Evolutionary conservation across 1,140 invertebrate species (phyloP).

Genomic region (Delia radicum): DNA sequence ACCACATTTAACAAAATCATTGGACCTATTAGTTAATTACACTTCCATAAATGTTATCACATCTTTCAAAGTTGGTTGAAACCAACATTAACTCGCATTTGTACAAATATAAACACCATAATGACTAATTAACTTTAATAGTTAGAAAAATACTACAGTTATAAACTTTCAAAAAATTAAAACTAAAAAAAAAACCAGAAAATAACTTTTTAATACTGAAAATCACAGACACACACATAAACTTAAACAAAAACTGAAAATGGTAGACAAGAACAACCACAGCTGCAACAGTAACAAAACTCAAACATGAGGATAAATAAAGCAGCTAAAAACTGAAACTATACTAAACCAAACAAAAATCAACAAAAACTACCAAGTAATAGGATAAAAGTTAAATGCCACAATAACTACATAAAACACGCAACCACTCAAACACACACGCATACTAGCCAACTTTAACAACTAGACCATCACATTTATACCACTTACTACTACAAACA

Average conservation of each 20-base stretch:
- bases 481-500: too few species aligned
- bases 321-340: not conserved
- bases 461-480: not conserved
- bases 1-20: too few species aligned
- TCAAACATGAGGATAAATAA: not conserved
- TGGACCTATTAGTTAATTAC: too few species aligned
- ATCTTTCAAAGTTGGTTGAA: too few species aligned
- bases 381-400: not conserved
- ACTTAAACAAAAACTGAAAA: not conserved
- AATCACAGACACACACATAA: not conserved
- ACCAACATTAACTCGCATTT: not conserved
- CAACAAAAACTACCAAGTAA: not conserved
- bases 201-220: not conserved
- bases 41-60: too few species aligned
- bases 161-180: too few species aligned
- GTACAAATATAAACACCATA: not conserved
- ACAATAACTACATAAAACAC: not conserved
- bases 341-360: not conserved
- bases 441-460: not conserved
- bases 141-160: not conserved
- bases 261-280: not conserved
- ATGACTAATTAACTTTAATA: conserved; percentile 2
- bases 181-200: too few species aligned
- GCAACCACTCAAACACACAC: not conserved
- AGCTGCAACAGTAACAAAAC: not conserved